phyloP scores from a whole-genome alignment of 2,797 vertebrate genomes.

The Rhinatrema bivittatum region DNA sequence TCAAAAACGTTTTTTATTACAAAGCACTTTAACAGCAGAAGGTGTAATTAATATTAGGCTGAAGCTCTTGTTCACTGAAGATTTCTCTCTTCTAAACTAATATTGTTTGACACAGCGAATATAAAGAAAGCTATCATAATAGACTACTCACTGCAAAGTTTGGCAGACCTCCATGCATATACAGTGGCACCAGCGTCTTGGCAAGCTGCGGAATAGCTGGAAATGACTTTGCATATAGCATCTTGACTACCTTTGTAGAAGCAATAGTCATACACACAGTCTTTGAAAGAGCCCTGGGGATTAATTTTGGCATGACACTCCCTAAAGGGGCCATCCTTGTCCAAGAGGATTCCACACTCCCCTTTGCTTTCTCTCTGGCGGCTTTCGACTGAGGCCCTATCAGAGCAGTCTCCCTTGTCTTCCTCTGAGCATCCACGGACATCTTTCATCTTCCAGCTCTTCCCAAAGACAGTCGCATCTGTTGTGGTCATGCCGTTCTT shows the following conservation, averaged over 20 bases:
- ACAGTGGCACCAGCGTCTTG: slow-evolving; percentile 6
- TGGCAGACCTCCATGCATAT: slow-evolving; percentile 21
- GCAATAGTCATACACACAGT: slow-evolving; percentile 27
- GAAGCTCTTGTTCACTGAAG: no score
- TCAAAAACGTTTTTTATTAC: no score
- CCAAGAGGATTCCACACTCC: slow-evolving; percentile 27
- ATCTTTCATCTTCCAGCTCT: slow-evolving; percentile 40
- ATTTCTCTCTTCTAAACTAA: no score
- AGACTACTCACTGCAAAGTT: slow-evolving; percentile 55
- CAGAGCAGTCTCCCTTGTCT: accelerated
- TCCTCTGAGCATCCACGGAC: slow-evolving; percentile 1
- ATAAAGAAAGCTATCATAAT: no score
- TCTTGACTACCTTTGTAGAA: background rate
- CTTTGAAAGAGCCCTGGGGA: slow-evolving; percentile 11
- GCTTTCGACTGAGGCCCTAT: background rate
- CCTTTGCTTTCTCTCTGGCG: background rate
- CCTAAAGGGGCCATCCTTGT: slow-evolving; percentile 6
- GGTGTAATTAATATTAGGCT: no score
- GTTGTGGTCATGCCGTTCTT: slow-evolving; percentile 16
- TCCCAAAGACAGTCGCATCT: slow-evolving; percentile 29
- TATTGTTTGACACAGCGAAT: no score
- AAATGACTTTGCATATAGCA: slow-evolving; percentile 9
- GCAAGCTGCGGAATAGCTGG: slow-evolving; percentile 21
- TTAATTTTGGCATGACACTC: slow-evolving; percentile 4
- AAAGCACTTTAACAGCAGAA: no score